Base-by-base conservation (phyloP, 2,113 vertebrate species). In the Amphilophus citrinellus region DNA sequence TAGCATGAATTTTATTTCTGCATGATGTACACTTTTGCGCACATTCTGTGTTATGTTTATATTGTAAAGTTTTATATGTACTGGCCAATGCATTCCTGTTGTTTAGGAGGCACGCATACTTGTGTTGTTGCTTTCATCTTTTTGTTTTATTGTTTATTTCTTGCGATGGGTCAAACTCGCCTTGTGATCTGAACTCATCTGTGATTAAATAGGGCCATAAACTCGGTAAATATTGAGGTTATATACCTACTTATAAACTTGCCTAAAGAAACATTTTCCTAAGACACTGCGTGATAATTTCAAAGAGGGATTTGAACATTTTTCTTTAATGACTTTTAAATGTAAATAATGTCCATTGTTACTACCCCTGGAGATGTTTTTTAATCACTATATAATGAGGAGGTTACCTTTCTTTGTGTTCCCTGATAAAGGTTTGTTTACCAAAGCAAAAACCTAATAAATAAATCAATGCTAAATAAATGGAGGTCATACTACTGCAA, bases 291-390 rank as follows among this genome's bases (percentile, higher is more conserved):
- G 24, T 47, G 44, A 61, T 53, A 10, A 35, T 50, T 47, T 77
- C 18, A 83, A 4, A 75, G 18, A 18, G 37, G 13, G 39, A 14
- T 76, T 47, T 68, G 6, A 39, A 76, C 32, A 24, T 59, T 24
- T 76, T 76, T 59, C 20, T 76, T 76, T 76, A 73, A 73, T 32
- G 27, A 56, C 32, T 73, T 73, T 53, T 56, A 76, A 76, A 76
- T 73, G 68, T 73, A 76, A 59, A 76, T 58, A 73, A 73, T 56
- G 44, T 63, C 77, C 50, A 32, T 61, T 77, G 37, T 73, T 73
- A 32, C 68, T 56, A 56, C 61, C 47, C 60, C 77, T 39, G 30
- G 20, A 65, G 30, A 18, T 24, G 30, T 79, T 63, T 80, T 30
- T 61, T 81, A 58, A 77, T 86, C 0, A 1, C 35, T 7, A 39